Conservation (phyloP, 2,797 vertebrate genomes). For the Petrocephalus sullivani region DNA sequence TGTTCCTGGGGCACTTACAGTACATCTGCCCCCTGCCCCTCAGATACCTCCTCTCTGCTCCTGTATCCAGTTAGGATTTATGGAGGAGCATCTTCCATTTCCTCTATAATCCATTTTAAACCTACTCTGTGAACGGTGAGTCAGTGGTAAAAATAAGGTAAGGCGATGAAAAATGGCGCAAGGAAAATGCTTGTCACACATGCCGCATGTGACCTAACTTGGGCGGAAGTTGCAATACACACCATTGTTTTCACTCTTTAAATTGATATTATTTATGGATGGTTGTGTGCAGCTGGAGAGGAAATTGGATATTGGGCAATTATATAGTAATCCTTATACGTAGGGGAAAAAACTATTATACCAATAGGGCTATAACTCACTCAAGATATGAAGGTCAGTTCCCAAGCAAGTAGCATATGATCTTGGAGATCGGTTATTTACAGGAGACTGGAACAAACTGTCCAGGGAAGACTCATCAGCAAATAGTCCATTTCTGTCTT, state of each 20-base stretch:
- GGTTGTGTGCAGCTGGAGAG: neutral
- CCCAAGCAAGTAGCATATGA: neutral
- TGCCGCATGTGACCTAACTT: neutral
- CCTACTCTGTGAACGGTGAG: neutral
- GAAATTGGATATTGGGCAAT: neutral
- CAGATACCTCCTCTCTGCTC: neutral
- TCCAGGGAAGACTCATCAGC: neutral
- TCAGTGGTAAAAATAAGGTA: slow-evolving; percentile 2
- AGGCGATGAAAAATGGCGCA: slow-evolving; percentile 3
- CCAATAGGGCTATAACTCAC: slow-evolving; percentile 9
- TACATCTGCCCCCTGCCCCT: neutral
- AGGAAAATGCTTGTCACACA: neutral
- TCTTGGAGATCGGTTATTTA: neutral
- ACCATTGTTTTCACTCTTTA: slow-evolving; percentile 9
- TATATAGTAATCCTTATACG: neutral
- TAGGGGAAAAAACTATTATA: slow-evolving; percentile 5
- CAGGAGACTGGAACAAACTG: neutral
- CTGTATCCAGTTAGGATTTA: neutral
- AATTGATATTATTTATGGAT: slow-evolving; percentile 11
- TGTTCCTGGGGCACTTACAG: neutral
- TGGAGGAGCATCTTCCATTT: neutral
- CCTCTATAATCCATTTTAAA: slow-evolving; percentile 4
- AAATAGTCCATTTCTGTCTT: neutral
- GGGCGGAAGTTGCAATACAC: neutral
- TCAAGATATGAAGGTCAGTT: slow-evolving; percentile 20